Evolutionary conservation across 2,113 vertebrate species (phyloP).

Genomic region (Pyxicephalus adspersus): DNA sequence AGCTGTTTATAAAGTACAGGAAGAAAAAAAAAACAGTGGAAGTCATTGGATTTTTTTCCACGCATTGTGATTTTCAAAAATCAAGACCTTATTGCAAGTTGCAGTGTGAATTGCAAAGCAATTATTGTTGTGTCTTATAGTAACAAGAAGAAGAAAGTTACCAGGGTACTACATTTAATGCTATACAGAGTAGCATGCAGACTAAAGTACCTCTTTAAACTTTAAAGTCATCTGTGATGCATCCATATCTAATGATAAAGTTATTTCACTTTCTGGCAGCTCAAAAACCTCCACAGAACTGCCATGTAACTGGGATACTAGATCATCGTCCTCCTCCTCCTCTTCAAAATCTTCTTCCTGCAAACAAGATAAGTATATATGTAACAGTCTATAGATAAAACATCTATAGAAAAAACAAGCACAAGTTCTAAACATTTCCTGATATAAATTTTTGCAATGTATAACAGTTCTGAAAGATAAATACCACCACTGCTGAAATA

Average conservation of each 20-base stretch:
- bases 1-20: too few relatives aligned
- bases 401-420: neutral
- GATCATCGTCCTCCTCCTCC: constrained; percentile 77
- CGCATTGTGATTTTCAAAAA: too few relatives aligned
- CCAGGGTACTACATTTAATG: too few relatives aligned
- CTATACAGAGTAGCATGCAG: neutral
- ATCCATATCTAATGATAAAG: constrained; percentile 83
- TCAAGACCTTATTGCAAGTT: too few relatives aligned
- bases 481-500: too few relatives aligned
- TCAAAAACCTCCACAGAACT: constrained; percentile 83
- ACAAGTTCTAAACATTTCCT: neutral
- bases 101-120: too few relatives aligned
- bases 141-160: neutral
- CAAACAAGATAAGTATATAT: neutral
- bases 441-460: too few relatives aligned
- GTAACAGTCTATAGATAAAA: neutral
- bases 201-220: constrained; percentile 84
- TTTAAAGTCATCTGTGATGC: constrained; percentile 81
- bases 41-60: neutral
- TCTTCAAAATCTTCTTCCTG: constrained; percentile 69
- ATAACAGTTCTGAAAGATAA: too few relatives aligned
- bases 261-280: constrained; percentile 80
- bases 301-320: constrained; percentile 79
- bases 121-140: neutral
- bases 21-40: too few relatives aligned